These are phyloP conservation scores for Lycia hirtaria DNA, from an alignment of 2,888 invertebrate genomes.

Conservation along the genomic window DNA sequence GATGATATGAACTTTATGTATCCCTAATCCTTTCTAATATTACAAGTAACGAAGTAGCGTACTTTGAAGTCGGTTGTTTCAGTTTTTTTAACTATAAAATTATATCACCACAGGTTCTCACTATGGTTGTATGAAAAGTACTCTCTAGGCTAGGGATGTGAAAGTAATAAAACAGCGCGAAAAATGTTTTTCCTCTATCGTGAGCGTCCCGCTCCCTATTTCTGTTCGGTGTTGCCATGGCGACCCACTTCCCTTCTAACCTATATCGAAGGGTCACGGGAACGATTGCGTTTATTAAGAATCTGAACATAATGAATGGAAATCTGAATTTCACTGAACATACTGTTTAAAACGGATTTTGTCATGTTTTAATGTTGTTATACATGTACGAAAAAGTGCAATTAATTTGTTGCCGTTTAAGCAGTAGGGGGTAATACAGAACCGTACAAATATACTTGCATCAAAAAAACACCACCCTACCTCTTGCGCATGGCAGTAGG, in stretches of 20 bases:
- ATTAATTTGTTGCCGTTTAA: too few relatives aligned
- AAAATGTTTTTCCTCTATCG: conserved; percentile 12
- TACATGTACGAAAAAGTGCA: too few relatives aligned
- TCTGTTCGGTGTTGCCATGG: conserved; percentile 31
- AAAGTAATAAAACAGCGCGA: neutral
- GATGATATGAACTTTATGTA: neutral
- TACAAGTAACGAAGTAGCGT: too few relatives aligned
- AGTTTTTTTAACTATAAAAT: too few relatives aligned
- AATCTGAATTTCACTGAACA: neutral
- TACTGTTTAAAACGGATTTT: neutral
- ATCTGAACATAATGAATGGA: conserved; percentile 3
- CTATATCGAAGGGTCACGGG: conserved; percentile 33
- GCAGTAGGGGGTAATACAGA: too few relatives aligned
- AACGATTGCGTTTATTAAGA: conserved; percentile 10
- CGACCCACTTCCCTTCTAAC: conserved; percentile 39
- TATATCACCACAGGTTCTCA: too few relatives aligned
- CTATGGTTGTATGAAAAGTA: neutral
- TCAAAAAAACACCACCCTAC: too few relatives aligned
- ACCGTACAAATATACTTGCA: too few relatives aligned
- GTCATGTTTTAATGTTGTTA: neutral
- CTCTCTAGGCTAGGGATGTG: neutral
- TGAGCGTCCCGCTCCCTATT: conserved; percentile 22
- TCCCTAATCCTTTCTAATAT: neutral
- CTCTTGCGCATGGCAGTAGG: too few relatives aligned
- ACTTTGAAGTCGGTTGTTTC: too few relatives aligned